Evolutionary conservation across 2,888 invertebrate species (phyloP).

Genomic region (Ellobium chinense): DNA sequence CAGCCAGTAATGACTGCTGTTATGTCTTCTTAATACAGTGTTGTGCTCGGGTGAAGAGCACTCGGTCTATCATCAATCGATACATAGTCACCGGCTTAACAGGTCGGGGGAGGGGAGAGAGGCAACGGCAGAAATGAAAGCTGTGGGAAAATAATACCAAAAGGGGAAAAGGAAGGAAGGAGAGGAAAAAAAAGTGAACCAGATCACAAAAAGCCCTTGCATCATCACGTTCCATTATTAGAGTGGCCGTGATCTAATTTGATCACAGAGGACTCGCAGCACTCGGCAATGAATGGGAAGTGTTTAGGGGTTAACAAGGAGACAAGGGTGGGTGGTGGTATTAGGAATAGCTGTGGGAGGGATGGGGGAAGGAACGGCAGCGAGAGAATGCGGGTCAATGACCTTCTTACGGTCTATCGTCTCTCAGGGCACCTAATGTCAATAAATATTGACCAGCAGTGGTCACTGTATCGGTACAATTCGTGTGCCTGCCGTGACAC

Average conservation of each 20-base stretch:
- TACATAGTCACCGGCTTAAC: neutral
- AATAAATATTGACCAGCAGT: constrained; percentile 35
- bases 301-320: neutral
- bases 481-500: neutral
- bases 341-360: neutral
- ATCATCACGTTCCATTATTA: constrained; percentile 40
- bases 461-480: constrained; percentile 18
- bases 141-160: neutral
- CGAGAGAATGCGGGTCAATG: neutral
- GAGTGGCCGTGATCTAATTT: constrained; percentile 41
- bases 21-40: too few species aligned
- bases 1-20: too few species aligned
- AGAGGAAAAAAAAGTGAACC: neutral
- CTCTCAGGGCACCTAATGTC: constrained; percentile 4
- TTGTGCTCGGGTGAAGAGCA: too few species aligned
- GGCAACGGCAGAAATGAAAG: neutral
- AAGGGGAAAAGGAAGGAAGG: neutral
- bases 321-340: neutral
- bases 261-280: constrained; percentile 20
- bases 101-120: neutral
- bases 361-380: neutral
- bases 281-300: neutral
- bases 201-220: constrained; percentile 33
- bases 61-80: neutral
- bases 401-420: neutral